Evolutionary conservation across 2,797 vertebrate genomes (phyloP).

Genomic region (Emydoidea blandingii): DNA sequence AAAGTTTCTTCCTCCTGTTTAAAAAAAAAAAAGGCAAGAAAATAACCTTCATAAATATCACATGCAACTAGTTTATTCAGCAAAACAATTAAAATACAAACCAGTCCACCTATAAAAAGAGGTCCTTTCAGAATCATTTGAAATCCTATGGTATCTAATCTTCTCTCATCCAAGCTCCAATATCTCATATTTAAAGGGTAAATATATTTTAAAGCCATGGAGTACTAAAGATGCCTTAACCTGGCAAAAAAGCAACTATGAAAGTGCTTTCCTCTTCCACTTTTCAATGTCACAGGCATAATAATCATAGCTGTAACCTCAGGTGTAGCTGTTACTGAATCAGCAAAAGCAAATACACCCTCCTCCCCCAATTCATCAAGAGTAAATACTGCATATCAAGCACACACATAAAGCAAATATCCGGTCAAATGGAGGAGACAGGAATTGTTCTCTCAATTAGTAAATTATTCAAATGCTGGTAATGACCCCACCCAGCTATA

Average conservation of each 20-base stretch:
- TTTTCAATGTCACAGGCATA: slow-evolving; percentile 42
- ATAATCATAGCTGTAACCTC: slow-evolving; percentile 15
- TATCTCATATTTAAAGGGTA: background rate
- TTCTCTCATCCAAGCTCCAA: background rate
- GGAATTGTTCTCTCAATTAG: slow-evolving; percentile 46
- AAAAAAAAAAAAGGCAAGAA: background rate
- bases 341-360: slow-evolving; percentile 58
- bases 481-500: slow-evolving; percentile 11
- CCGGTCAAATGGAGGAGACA: slow-evolving; percentile 45
- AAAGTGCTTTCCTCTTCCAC: background rate
- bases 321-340: slow-evolving; percentile 30
- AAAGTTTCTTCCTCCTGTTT: background rate
- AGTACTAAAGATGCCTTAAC: background rate
- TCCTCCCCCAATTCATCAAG: slow-evolving; percentile 40
- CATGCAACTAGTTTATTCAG: background rate
- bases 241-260: background rate
- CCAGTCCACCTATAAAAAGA: background rate
- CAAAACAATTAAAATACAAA: background rate
- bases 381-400: slow-evolving; percentile 60
- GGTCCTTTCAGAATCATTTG: slow-evolving; percentile 2
- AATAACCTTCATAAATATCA: background rate
- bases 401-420: slow-evolving; percentile 58
- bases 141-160: background rate
- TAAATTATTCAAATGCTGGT: slow-evolving; percentile 46
- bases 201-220: background rate